Evolutionary conservation across 2,797 vertebrate species (phyloP), one percentile per base, ranked within the genome.

Genomic region (Hyperoplus immaculatus): DNA sequence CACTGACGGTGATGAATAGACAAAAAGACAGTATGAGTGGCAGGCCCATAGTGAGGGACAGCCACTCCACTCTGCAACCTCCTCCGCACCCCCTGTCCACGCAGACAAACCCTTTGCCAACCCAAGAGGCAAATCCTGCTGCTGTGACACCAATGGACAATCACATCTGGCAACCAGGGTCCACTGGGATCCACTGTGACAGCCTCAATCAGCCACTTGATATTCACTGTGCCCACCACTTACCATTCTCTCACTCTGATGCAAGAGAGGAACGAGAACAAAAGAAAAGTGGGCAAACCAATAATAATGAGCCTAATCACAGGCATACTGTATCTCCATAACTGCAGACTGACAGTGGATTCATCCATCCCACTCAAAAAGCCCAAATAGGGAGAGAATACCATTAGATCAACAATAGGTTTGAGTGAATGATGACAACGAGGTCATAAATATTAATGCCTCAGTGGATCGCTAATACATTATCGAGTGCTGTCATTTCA

Each of bases 1-100:
- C 50, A 12, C 65, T 90, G 93, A 94, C 93, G 91, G 89, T 94
- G 94, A 95, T 75, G 82, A 89, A 91, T 72, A 83, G 88, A 85
- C 87, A 84, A 89, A 88, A 90, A 87, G 92, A 93, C 90, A 84
- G 80, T 46, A 39, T 93, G 95, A 95, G 91, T 95, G 94, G 89
- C 94, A 93, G 88, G 80, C 72, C 69, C 68, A 29, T 43, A 64
- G 87, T 81, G 87, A 82, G 84, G 82, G 90, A 81, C 87, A 83
- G 69, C 69, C 29, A 54, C 67, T 78, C 67, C 0, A 42, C 86
- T 83, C 67, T 1, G 60, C 84, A 83, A 69, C 88, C 84, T 89
- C 89, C 85, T 83, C 86, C 56, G 66, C 75, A 49, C 81, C 75
- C 78, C 89, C 90, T 90, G 90, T 88, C 89, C 86, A 71, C 72